phyloP scores from a whole-genome alignment of 2,888 invertebrate species.

The Eristalinus aeneus region DNA sequence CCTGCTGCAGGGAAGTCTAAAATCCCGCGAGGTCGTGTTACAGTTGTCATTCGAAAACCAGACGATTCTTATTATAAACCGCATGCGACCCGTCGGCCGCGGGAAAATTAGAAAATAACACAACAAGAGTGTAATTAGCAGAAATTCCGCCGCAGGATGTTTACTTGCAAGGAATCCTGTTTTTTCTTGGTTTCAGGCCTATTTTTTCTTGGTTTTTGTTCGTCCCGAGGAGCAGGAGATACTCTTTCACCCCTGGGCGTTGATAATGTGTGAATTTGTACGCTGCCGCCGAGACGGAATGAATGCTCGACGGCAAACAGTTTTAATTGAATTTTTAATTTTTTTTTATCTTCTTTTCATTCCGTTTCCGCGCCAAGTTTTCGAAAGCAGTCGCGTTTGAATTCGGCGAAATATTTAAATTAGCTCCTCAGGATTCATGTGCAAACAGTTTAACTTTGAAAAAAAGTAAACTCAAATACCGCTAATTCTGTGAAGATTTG shows the following conservation, averaged over 20 bases:
- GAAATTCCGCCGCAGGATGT: conserved; percentile 62
- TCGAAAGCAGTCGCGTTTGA: conserved; percentile 5
- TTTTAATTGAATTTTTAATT: conserved; percentile 57
- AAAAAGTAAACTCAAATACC: conserved; percentile 16
- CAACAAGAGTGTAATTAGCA: conserved; percentile 66
- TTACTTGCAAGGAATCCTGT: conserved; percentile 15
- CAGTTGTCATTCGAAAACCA: conserved; percentile 51
- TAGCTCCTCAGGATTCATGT: conserved; percentile 10
- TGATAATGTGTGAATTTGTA: conserved; percentile 40
- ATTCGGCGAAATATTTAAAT: conserved; percentile 26
- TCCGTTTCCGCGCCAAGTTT: not conserved
- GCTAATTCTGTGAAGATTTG: not conserved
- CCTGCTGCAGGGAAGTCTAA: conserved; percentile 7
- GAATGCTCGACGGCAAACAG: conserved; percentile 13
- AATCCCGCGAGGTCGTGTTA: conserved; percentile 62
- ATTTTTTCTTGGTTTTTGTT: not conserved
- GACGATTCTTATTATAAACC: conserved; percentile 63
- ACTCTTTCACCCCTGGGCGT: conserved; percentile 15
- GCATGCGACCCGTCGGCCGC: conserved; percentile 36
- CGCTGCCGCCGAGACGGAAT: not conserved
- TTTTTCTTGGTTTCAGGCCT: conserved; percentile 14
- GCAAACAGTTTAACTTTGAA: conserved; percentile 25
- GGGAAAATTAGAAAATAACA: conserved; percentile 61
- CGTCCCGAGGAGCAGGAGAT: not conserved
- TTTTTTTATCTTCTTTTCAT: conserved; percentile 7